Evolutionary conservation across 2,888 invertebrate genomes (phyloP).

Genomic region (Tricholauxania praeusta): DNA sequence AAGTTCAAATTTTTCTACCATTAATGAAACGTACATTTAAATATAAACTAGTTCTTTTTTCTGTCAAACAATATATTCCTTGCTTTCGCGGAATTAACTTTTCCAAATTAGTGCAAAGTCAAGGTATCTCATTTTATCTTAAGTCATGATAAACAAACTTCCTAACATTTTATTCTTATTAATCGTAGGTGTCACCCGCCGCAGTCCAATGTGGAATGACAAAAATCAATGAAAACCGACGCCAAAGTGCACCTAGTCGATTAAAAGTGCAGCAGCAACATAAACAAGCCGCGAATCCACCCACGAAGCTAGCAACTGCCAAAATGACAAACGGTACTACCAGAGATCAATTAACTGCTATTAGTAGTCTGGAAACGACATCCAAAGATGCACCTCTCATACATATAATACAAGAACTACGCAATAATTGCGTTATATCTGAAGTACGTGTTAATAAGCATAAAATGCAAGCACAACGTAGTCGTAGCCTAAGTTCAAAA

Average conservation of each 20-base stretch:
- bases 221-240: constrained; percentile 39
- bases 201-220: constrained; percentile 1
- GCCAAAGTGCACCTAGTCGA: constrained; percentile 44
- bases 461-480: constrained; percentile 48
- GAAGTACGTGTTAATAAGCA: constrained; percentile 63
- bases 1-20: too few species aligned
- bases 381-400: constrained; percentile 60
- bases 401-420: constrained; percentile 66
- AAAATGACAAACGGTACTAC: constrained; percentile 21
- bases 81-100: too few species aligned
- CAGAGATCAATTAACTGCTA: constrained; percentile 50
- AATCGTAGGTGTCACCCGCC: too few species aligned
- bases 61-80: too few species aligned
- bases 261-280: constrained; percentile 32
- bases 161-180: too few species aligned
- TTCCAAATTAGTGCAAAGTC: too few species aligned
- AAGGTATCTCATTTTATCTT: too few species aligned
- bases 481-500: constrained; percentile 32
- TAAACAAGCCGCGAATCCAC: constrained; percentile 1
- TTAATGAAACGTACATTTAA: too few species aligned
- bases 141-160: too few species aligned
- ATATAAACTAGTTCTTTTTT: too few species aligned
- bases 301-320: background rate
- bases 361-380: constrained; percentile 54
- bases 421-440: constrained; percentile 63